A percentile compares a stretch with the other conserved stretches of the same genome.
Evolutionary conservation across 2,797 vertebrate genomes (phyloP).

Genomic region (Dendrocincla tyrannina): DNA sequence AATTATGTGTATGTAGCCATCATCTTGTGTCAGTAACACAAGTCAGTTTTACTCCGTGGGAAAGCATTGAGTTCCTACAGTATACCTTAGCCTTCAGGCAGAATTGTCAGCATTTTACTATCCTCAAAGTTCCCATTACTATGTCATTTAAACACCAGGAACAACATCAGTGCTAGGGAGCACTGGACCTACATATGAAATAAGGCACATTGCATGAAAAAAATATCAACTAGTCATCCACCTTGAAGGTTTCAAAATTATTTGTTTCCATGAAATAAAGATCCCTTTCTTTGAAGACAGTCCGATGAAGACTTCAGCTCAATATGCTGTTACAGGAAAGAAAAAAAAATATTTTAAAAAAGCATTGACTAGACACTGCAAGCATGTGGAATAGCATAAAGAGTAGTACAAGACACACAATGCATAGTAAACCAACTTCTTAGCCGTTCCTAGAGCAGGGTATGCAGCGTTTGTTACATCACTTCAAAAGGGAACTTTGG

Average conservation of each 20-base stretch:
- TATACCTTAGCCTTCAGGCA: not conserved
- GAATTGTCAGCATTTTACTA: not conserved
- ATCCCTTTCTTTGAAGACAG: not conserved
- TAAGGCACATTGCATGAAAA: not conserved
- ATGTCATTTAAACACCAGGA: not conserved
- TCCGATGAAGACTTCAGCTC: not conserved
- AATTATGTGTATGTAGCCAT: not conserved
- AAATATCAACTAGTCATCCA: not conserved
- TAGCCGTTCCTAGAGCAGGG: not conserved
- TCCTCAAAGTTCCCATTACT: not conserved
- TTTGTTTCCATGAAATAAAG: not conserved
- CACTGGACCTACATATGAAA: not conserved
- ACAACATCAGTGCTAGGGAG: not conserved
- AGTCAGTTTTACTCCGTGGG: not conserved
- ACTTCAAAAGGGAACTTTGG: conserved; percentile 4
- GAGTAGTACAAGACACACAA: not conserved
- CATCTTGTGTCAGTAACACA: not conserved
- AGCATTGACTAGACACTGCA: not conserved
- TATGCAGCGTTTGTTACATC: not conserved
- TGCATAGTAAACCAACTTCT: conserved; percentile 21
- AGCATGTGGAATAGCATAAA: not conserved
- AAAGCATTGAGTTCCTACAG: not conserved
- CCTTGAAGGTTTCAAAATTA: not conserved
- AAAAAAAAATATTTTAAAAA: not conserved
- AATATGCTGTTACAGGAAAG: not conserved